Percentiles rank a stretch among this genome's conserved stretches.
Conservation (phyloP, 2,113 vertebrate genomes). For the Sinocyclocheilus rhinocerous region DNA sequence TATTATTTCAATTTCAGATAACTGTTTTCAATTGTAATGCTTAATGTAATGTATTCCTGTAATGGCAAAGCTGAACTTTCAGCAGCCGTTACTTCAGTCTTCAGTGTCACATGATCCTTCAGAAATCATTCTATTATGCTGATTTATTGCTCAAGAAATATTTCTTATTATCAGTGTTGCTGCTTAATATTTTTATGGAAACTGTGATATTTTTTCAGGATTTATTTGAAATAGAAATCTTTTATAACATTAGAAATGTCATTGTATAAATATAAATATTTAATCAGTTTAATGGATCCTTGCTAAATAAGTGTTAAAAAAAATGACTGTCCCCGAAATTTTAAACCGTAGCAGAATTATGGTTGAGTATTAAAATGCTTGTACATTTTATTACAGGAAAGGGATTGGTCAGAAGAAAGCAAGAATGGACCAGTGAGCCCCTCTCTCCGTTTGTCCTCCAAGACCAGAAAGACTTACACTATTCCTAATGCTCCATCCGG, state of each 20-base stretch:
- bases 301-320: not conserved
- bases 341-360: not conserved
- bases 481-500: slow-evolving; percentile 62
- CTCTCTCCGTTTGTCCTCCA: slow-evolving; percentile 61
- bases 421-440: slow-evolving; percentile 85
- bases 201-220: too few species aligned
- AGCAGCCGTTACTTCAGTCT: too few species aligned
- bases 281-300: not conserved
- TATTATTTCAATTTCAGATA: too few species aligned
- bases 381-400: slow-evolving; percentile 61
- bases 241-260: too few species aligned
- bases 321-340: not conserved
- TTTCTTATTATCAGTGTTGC: too few species aligned
- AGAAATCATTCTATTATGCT: not conserved
- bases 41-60: too few species aligned
- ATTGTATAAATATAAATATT: too few species aligned
- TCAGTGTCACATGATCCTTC: not conserved
- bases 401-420: slow-evolving; percentile 89
- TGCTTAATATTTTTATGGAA: too few species aligned
- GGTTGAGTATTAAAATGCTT: slow-evolving; percentile 28
- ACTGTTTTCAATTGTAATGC: not conserved
- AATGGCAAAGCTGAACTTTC: too few species aligned
- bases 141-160: not conserved
- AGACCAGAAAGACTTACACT: slow-evolving; percentile 67
- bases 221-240: too few species aligned